A percentile compares a stretch with the other conserved stretches of the same genome.
Evolutionary conservation across 2,888 invertebrate genomes (phyloP).

Genomic region (Phasia obesa): DNA sequence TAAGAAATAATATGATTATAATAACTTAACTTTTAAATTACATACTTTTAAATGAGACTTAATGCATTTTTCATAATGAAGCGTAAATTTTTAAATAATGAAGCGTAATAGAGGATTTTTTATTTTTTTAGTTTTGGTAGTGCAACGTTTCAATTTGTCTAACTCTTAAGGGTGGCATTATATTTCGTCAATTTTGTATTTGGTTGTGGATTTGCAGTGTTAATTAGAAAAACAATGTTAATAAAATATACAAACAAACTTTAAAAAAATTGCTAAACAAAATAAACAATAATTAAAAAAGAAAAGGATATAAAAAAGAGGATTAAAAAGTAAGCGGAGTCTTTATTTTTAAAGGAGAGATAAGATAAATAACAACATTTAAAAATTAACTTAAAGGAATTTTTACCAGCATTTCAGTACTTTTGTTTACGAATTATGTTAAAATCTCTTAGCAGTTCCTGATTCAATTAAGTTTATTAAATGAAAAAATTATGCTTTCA

Average conservation of each 20-base stretch:
- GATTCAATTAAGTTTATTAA: no score
- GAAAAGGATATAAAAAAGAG: conserved; percentile 5
- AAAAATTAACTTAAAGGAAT: no score
- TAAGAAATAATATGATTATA: conserved; percentile 27
- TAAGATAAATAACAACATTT: no score
- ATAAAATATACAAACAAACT: conserved; percentile 27
- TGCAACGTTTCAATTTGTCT: conserved; percentile 25
- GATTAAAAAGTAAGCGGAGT: neutral
- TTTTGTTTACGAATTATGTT: no score
- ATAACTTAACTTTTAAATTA: conserved; percentile 44
- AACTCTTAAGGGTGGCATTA: conserved; percentile 1
- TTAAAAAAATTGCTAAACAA: conserved; percentile 55
- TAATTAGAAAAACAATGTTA: neutral
- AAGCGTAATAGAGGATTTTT: conserved; percentile 30
- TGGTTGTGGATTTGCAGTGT: neutral
- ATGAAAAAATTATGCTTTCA: no score
- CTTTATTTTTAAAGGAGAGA: neutral
- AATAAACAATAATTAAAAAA: conserved; percentile 46
- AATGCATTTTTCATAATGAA: conserved; percentile 24
- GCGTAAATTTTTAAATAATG: conserved; percentile 32
- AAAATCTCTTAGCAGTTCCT: no score
- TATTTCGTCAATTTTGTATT: conserved; percentile 38
- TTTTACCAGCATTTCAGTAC: no score
- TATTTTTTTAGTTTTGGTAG: conserved; percentile 22
- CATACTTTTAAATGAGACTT: conserved; percentile 40